A percentile compares a stretch with the other conserved stretches of the same genome.
phyloP scores from a whole-genome alignment of 2,113 vertebrate species.

The Hucho hucho region DNA sequence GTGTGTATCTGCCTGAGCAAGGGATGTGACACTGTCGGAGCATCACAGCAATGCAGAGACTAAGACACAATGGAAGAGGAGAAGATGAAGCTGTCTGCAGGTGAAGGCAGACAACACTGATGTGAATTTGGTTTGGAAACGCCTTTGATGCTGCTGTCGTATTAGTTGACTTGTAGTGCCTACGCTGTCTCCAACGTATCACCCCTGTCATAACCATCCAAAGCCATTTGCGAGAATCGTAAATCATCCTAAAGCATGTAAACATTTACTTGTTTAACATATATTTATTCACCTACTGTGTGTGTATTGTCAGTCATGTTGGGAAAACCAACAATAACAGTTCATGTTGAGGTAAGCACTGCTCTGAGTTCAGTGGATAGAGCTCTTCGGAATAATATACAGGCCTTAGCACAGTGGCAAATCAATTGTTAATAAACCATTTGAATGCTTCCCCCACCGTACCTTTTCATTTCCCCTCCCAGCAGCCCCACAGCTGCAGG shows the following conservation, averaged over 20 bases:
- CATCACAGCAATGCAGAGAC: constrained; percentile 19
- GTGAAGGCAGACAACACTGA: constrained; percentile 20
- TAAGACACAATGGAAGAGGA: constrained; percentile 15
- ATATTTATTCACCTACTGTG: too few relatives aligned
- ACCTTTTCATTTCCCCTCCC: constrained; percentile 57
- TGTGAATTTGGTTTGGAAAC: constrained; percentile 35
- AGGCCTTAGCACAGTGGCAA: constrained; percentile 27
- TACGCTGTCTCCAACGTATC: constrained; percentile 28
- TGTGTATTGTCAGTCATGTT: too few relatives aligned
- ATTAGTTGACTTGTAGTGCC: constrained; percentile 24
- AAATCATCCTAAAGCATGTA: constrained; percentile 12
- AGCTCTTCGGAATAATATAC: not conserved
- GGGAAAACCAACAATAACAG: too few relatives aligned
- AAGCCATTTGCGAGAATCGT: constrained; percentile 22
- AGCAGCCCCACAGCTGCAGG: constrained; percentile 35
- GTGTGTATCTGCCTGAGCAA: constrained; percentile 26
- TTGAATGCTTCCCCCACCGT: constrained; percentile 37
- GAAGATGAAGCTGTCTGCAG: constrained; percentile 27
- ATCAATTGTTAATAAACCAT: constrained; percentile 71
- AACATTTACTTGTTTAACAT: not conserved
- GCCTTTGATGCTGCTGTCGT: constrained; percentile 12
- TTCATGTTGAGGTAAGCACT: not conserved
- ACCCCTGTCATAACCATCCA: constrained; percentile 9
- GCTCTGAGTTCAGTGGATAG: constrained; percentile 9
- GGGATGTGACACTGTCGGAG: constrained; percentile 26